These are phyloP conservation scores for Physella acuta DNA, from an alignment of 1,140 invertebrate species.

Conservation along the genomic window DNA sequence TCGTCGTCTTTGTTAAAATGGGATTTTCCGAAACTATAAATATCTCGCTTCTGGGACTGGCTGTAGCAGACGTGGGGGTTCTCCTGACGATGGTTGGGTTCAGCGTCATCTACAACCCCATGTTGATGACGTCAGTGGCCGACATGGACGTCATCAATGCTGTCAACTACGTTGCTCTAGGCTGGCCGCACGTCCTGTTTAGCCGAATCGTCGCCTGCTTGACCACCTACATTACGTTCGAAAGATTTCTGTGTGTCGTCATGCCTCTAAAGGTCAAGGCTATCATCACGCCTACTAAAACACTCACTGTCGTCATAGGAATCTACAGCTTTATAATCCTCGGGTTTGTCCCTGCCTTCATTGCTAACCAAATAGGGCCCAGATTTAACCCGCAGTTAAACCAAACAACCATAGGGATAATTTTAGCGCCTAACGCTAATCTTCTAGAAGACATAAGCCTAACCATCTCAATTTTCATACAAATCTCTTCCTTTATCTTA, in stretches of 20 bases:
- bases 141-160: conserved; percentile 11
- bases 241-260: conserved; percentile 21
- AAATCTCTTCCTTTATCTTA: background rate
- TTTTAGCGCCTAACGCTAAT: background rate
- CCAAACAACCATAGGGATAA: background rate
- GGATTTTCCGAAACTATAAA: conserved; percentile 15
- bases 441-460: conserved; percentile 9
- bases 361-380: background rate
- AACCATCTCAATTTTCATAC: conserved; percentile 18
- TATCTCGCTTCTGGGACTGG: conserved; percentile 5
- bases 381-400: background rate
- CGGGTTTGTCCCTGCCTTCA: conserved; percentile 8
- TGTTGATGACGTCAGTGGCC: background rate
- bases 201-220: conserved; percentile 14
- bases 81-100: conserved; percentile 8
- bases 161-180: conserved; percentile 9
- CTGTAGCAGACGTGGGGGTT: conserved; percentile 9
- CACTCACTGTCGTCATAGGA: background rate
- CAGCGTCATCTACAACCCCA: conserved; percentile 14
- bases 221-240: conserved; percentile 20
- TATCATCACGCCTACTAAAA: conserved; percentile 9
- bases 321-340: conserved; percentile 2
- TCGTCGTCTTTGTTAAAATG: conserved; percentile 6
- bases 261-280: background rate
- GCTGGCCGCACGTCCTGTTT: conserved; percentile 14